These are phyloP conservation scores for Trissonchulus sp. DNA, from an alignment of 2,888 invertebrate genomes.

Conservation along the genomic window DNA sequence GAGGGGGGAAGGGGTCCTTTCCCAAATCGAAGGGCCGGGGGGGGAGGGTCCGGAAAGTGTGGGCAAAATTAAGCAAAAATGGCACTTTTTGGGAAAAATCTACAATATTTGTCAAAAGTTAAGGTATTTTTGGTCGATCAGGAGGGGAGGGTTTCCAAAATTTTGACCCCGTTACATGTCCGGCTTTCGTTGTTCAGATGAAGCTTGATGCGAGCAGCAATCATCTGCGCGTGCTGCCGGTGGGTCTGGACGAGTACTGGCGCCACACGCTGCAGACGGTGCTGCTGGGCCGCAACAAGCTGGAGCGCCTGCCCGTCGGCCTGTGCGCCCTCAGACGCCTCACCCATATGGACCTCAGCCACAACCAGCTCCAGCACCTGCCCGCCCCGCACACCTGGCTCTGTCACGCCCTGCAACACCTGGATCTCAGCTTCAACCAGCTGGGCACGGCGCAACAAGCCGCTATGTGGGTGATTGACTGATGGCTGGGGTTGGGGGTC, in stretches of 20 bases:
- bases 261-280: conserved; percentile 7
- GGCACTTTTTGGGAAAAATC: no score
- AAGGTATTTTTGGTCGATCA: no score
- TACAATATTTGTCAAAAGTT: no score
- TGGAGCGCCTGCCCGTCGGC: background rate
- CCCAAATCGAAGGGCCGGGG: no score
- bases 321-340: conserved; percentile 1
- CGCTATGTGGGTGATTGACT: no score
- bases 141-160: no score
- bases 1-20: no score
- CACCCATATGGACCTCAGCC: background rate
- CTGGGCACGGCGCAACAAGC: conserved; percentile 1
- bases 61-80: no score
- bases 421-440: conserved; percentile 8
- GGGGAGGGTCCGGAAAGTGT: no score
- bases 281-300: conserved; percentile 8
- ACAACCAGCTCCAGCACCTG: conserved; percentile 8
- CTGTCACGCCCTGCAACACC: conserved; percentile 16
- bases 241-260: conserved; percentile 11
- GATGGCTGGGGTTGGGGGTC: no score
- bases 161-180: no score
- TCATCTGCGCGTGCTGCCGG: background rate
- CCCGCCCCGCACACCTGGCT: conserved; percentile 8
- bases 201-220: conserved; percentile 11
- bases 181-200: background rate